Conservation (phyloP, 2,888 invertebrate genomes). For the Caenorhabditis uteleia region DNA sequence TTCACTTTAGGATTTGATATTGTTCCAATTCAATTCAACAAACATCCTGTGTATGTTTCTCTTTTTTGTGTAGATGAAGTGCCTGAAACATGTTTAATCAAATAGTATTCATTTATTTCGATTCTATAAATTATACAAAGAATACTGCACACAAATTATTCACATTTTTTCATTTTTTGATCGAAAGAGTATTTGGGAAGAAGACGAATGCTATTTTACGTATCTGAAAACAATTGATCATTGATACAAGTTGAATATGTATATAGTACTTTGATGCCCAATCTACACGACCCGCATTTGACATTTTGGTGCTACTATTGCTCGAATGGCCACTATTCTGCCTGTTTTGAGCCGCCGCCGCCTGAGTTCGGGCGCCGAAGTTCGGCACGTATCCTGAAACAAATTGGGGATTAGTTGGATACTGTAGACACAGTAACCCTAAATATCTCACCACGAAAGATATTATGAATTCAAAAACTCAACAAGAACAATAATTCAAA, state of each 20-base stretch:
- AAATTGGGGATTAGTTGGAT: background rate
- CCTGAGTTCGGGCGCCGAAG: constrained; percentile 50
- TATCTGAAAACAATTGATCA: constrained; percentile 1
- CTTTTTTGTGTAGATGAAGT: too few species aligned
- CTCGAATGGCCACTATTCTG: constrained; percentile 14
- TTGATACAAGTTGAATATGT: too few species aligned
- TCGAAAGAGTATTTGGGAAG: too few species aligned
- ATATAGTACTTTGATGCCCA: constrained; percentile 89
- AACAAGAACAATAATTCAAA: background rate
- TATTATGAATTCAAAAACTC: background rate
- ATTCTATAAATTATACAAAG: too few species aligned
- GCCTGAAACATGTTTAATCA: too few species aligned
- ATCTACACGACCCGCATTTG: constrained; percentile 76
- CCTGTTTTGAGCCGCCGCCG: constrained; percentile 8
- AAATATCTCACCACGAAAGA: background rate
- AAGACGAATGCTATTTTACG: too few species aligned
- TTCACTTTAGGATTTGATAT: too few species aligned
- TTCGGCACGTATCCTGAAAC: constrained; percentile 57
- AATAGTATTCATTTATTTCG: too few species aligned
- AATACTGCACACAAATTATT: too few species aligned
- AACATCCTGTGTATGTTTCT: too few species aligned
- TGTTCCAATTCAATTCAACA: too few species aligned
- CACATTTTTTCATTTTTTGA: too few species aligned
- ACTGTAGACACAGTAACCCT: background rate
- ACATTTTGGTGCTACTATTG: constrained; percentile 8